phyloP scores from a whole-genome alignment of 2,888 invertebrate species.

The Neoaliturus tenellus region DNA sequence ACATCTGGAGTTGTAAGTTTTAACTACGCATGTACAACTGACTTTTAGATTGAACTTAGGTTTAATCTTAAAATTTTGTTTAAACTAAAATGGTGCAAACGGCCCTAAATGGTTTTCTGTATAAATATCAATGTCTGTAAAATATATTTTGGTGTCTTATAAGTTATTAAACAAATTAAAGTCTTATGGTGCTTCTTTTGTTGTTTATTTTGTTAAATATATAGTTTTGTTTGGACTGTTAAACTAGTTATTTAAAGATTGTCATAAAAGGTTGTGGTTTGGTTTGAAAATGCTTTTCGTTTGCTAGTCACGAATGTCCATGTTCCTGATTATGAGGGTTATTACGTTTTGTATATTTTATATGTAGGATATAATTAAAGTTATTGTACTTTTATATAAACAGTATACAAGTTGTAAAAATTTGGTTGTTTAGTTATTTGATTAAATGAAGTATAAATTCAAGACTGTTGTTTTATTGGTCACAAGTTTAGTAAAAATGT shows the following conservation, averaged over 20 bases:
- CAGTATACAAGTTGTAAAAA: background rate
- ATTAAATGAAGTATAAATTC: background rate
- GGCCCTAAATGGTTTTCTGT: too few relatives aligned
- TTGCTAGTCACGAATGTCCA: background rate
- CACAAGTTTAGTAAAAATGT: too few relatives aligned
- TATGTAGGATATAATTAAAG: background rate
- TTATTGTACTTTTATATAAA: constrained; percentile 28
- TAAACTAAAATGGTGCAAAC: too few relatives aligned
- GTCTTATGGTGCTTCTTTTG: background rate
- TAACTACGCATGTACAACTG: too few relatives aligned
- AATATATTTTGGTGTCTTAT: too few relatives aligned
- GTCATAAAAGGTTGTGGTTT: background rate
- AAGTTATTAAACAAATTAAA: too few relatives aligned
- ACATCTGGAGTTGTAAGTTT: too few relatives aligned
- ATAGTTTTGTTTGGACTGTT: background rate
- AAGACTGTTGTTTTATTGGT: constrained; percentile 7
- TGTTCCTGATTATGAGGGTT: background rate
- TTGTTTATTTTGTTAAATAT: background rate
- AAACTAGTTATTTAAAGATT: background rate
- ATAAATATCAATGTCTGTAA: too few relatives aligned
- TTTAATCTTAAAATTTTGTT: too few relatives aligned
- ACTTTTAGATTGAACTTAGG: too few relatives aligned
- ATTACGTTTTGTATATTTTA: constrained; percentile 17
- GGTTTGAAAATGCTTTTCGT: background rate
- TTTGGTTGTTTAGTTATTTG: background rate